These are phyloP conservation scores for Dynastes maya DNA, from an alignment of 2,888 invertebrate species.

Conservation along the genomic window DNA sequence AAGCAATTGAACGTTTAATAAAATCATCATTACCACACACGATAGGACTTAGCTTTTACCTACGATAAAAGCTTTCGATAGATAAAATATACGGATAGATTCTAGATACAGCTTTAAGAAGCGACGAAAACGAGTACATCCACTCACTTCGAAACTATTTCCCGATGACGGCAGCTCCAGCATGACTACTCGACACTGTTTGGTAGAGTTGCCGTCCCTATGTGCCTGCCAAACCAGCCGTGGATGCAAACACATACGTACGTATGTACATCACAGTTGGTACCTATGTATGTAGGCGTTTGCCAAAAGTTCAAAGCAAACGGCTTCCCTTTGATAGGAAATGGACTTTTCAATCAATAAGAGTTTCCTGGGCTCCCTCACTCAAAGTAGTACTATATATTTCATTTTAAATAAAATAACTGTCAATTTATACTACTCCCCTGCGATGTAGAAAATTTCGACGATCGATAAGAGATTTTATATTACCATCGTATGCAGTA, in stretches of 20 bases:
- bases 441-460: slow-evolving; percentile 38
- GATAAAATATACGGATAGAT: not conserved
- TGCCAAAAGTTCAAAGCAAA: slow-evolving; percentile 61
- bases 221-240: slow-evolving; percentile 20
- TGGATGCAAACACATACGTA: too few relatives aligned
- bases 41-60: not conserved
- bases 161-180: not conserved
- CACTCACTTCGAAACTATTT: slow-evolving; percentile 22
- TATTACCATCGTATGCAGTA: not conserved
- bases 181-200: slow-evolving; percentile 1
- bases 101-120: not conserved
- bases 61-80: not conserved
- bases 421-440: slow-evolving; percentile 56
- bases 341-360: slow-evolving; percentile 66
- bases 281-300: not conserved
- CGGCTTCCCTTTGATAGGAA: slow-evolving; percentile 62
- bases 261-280: too few relatives aligned
- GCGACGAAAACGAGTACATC: not conserved
- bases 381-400: slow-evolving; percentile 56
- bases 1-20: not conserved
- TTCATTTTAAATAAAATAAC: slow-evolving; percentile 59
- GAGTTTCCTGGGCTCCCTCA: slow-evolving; percentile 51
- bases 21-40: not conserved
- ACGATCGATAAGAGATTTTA: slow-evolving; percentile 45
- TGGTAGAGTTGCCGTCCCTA: slow-evolving; percentile 4